Percentiles rank a stretch among this genome's conserved stretches.
Evolutionary conservation across 2,797 vertebrate species (phyloP).

Genomic region (Erethizon dorsatum): DNA sequence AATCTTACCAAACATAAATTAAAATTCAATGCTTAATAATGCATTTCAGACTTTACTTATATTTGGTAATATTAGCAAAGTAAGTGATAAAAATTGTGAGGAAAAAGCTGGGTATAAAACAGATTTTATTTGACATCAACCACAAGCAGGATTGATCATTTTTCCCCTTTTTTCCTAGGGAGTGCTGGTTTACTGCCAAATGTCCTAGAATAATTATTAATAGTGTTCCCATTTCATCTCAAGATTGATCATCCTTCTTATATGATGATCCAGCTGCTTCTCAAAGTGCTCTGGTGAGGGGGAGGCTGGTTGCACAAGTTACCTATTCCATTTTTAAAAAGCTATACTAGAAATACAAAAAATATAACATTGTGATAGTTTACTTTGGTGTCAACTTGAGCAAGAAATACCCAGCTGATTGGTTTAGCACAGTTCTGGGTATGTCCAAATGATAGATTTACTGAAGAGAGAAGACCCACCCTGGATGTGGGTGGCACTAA

Average conservation of each 20-base stretch:
- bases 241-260: background rate
- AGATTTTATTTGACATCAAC: background rate
- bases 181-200: background rate
- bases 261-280: background rate
- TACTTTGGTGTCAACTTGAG: too few relatives aligned
- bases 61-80: constrained; percentile 25
- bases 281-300: background rate
- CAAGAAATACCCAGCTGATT: too few relatives aligned
- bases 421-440: too few relatives aligned
- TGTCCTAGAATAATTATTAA: background rate
- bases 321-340: background rate
- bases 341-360: background rate
- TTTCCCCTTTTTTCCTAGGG: background rate
- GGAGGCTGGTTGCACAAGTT: background rate
- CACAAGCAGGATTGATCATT: background rate
- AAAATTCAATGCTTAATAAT: background rate
- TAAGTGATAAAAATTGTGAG: background rate
- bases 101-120: background rate
- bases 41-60: background rate
- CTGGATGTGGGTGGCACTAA: too few relatives aligned
- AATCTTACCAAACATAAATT: constrained; percentile 25
- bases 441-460: too few relatives aligned
- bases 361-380: background rate
- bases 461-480: too few relatives aligned
- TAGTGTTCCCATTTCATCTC: background rate